phyloP scores from a whole-genome alignment of 2,888 invertebrate genomes.

The Papilio protenor region DNA sequence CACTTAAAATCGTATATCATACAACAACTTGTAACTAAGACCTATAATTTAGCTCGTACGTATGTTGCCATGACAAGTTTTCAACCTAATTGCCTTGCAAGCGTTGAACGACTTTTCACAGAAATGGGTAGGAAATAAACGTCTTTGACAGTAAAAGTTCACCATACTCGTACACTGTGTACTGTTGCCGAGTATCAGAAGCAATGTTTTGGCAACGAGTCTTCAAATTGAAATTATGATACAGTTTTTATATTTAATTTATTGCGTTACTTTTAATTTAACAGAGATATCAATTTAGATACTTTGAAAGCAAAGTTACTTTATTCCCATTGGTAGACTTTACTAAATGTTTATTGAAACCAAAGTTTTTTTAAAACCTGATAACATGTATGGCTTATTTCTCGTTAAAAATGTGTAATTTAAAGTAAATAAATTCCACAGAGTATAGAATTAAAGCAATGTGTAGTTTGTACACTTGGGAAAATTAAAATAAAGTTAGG shows the following conservation, averaged over 20 bases:
- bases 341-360: not conserved
- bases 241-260: not conserved
- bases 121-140: not conserved
- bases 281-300: not conserved
- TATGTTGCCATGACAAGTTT: not conserved
- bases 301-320: not conserved
- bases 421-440: not conserved
- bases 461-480: not conserved
- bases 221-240: slow-evolving; percentile 7
- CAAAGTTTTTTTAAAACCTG: not conserved
- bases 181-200: not conserved
- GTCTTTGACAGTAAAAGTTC: not conserved
- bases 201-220: slow-evolving; percentile 7
- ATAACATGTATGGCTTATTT: not conserved
- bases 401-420: not conserved
- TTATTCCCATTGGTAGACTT: not conserved
- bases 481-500: slow-evolving; percentile 1
- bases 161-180: not conserved
- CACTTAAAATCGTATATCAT: not conserved
- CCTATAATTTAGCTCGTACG: not conserved
- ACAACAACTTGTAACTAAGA: not conserved
- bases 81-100: not conserved
- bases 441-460: not conserved
- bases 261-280: not conserved
- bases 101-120: not conserved